These are phyloP conservation scores for Caenorhabditis imperialis DNA, from an alignment of 2,888 invertebrate species.

Conservation along the genomic window DNA sequence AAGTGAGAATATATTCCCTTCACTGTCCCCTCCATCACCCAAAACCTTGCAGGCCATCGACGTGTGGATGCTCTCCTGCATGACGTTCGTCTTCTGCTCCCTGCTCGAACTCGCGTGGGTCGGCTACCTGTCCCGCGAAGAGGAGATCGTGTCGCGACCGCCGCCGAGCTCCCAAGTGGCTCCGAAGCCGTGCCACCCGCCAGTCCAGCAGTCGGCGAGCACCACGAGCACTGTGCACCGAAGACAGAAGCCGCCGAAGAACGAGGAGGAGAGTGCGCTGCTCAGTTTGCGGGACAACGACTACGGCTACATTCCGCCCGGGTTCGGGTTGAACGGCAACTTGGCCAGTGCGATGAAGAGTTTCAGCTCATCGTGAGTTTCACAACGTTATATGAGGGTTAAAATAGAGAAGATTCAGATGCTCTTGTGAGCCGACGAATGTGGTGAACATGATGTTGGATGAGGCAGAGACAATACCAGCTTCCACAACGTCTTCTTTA, in stretches of 20 bases:
- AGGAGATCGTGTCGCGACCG: conserved; percentile 26
- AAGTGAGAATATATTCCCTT: too few species aligned
- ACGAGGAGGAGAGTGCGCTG: conserved; percentile 63
- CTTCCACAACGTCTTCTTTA: conserved; percentile 39
- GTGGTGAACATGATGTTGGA: conserved; percentile 55
- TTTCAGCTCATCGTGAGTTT: conserved; percentile 46
- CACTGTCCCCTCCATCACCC: too few species aligned
- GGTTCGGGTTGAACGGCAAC: conserved; percentile 67
- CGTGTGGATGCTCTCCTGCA: conserved; percentile 78
- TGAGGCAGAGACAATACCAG: conserved; percentile 52
- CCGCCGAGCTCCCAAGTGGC: conserved; percentile 31
- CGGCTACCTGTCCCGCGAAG: conserved; percentile 74
- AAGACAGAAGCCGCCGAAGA: too few species aligned
- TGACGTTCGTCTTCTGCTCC: conserved; percentile 78
- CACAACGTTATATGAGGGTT: neutral
- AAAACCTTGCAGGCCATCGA: conserved; percentile 73
- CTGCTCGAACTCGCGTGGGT: conserved; percentile 77
- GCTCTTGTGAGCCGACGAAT: conserved; percentile 59
- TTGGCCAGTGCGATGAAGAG: conserved; percentile 48
- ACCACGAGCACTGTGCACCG: neutral
- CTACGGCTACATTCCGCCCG: conserved; percentile 78
- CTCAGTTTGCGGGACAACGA: conserved; percentile 72
- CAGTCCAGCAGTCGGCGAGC: conserved; percentile 27
- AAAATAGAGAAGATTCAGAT: conserved; percentile 18
- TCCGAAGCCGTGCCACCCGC: conserved; percentile 45